Conservation (phyloP, 2,888 invertebrate species). For the Oxycera nigricornis region DNA sequence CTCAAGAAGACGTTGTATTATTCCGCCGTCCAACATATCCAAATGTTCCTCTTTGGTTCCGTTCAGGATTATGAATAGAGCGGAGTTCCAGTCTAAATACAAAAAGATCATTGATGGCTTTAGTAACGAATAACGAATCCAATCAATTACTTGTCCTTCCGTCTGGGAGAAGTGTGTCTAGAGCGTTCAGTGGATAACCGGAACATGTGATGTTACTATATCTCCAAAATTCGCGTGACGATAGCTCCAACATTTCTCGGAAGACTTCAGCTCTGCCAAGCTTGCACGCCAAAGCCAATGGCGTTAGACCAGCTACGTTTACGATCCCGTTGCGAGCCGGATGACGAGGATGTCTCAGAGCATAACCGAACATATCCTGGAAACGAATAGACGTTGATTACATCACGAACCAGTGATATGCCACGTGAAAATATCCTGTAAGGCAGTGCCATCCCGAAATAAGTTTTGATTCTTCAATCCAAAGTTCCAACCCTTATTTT, state of each 20-base stretch:
- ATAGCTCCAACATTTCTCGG: constrained; percentile 96
- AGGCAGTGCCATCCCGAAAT: too few species aligned
- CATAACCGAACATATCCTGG: constrained; percentile 98
- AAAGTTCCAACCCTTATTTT: too few species aligned
- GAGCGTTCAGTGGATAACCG: constrained; percentile 93
- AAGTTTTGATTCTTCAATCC: too few species aligned
- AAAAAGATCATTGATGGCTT: not conserved
- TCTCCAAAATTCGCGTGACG: constrained; percentile 95
- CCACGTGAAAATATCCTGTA: not conserved
- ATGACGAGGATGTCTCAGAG: constrained; percentile 89
- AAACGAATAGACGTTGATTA: too few species aligned
- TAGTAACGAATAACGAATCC: not conserved
- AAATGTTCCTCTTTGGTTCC: constrained; percentile 97
- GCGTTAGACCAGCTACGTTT: constrained; percentile 90
- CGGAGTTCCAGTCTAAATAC: constrained; percentile 95
- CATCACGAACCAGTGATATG: not conserved
- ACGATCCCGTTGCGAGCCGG: constrained; percentile 92
- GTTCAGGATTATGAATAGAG: constrained; percentile 95
- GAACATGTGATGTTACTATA: constrained; percentile 99
- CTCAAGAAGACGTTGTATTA: constrained; percentile 93
- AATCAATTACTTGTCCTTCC: constrained; percentile 90
- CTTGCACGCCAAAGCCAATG: constrained; percentile 94
- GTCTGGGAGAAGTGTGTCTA: constrained; percentile 94
- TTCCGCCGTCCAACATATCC: constrained; percentile 98
- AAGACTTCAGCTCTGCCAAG: constrained; percentile 96